These are phyloP conservation scores for Engraulis encrasicolus DNA, from an alignment of 2,113 vertebrate species.

Conservation along the genomic window DNA sequence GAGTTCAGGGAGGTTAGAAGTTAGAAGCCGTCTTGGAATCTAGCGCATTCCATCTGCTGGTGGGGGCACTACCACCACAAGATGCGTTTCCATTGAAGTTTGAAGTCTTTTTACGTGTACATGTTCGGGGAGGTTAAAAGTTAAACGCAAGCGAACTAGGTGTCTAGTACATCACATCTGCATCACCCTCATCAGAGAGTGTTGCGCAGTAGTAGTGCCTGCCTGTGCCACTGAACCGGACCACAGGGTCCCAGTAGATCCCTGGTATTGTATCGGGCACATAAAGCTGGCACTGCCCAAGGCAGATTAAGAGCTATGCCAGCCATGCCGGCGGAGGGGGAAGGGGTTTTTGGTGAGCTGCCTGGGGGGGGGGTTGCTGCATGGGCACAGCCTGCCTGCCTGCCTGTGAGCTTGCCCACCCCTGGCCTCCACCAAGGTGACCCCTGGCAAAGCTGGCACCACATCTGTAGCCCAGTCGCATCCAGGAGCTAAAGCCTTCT, in stretches of 20 bases:
- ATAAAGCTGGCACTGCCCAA: conserved; percentile 35
- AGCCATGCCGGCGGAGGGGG: conserved; percentile 47
- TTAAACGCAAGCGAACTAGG: neutral
- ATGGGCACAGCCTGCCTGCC: conserved; percentile 49
- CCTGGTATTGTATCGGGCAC: neutral
- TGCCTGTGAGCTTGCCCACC: conserved; percentile 22
- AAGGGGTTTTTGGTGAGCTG: conserved; percentile 1
- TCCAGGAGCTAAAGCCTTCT: conserved; percentile 46
- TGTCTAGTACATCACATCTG: neutral
- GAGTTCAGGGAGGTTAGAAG: neutral
- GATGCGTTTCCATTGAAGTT: neutral
- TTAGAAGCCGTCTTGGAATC: conserved; percentile 1
- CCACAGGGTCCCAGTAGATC: neutral
- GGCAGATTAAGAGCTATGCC: conserved; percentile 60
- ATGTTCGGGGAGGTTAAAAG: neutral
- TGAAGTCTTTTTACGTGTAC: neutral
- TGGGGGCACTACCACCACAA: too few species aligned
- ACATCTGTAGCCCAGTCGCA: conserved; percentile 62
- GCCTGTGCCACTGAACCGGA: neutral
- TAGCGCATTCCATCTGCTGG: neutral
- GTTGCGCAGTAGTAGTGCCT: too few species aligned
- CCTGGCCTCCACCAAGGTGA: conserved; percentile 62
- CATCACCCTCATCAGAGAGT: neutral
- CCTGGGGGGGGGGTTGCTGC: conserved; percentile 16
- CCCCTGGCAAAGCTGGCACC: conserved; percentile 65